phyloP scores from a whole-genome alignment of 2,113 vertebrate genomes.

The Callospermophilus lateralis region DNA sequence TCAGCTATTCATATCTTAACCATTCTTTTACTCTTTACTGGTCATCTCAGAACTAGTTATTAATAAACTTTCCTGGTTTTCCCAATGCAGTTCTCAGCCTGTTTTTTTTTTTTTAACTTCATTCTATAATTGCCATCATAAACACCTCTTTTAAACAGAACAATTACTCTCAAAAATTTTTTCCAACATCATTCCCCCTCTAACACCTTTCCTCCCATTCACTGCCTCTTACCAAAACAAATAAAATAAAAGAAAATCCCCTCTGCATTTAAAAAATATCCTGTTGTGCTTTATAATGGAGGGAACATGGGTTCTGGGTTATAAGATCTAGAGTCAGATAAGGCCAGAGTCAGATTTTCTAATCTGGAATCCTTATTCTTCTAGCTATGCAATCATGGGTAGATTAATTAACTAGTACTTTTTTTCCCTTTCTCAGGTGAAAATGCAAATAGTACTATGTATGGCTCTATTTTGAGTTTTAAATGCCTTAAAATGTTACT shows the following conservation, averaged over 20 bases:
- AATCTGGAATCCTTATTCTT: not conserved
- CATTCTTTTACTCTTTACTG: slow-evolving; percentile 3
- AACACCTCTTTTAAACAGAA: not conserved
- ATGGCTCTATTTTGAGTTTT: not conserved
- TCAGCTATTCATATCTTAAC: not conserved
- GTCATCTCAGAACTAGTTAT: not conserved
- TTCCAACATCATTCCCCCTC: not conserved
- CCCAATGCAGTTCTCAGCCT: not conserved
- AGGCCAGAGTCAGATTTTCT: not conserved
- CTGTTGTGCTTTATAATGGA: not conserved
- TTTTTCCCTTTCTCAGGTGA: slow-evolving; percentile 14
- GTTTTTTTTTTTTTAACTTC: not conserved
- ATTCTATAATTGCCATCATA: not conserved
- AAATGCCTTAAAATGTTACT: slow-evolving; percentile 30
- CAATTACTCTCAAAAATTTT: not conserved
- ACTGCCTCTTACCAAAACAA: not conserved
- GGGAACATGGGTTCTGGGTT: not conserved
- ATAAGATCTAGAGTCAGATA: not conserved
- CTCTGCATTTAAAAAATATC: not conserved
- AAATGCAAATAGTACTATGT: not conserved
- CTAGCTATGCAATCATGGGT: not conserved
- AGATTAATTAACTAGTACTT: not conserved
- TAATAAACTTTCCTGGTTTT: not conserved
- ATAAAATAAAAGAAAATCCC: not conserved
- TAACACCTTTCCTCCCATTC: not conserved